These are phyloP conservation scores for Rhadina sibilatrix DNA, from an alignment of 2,113 vertebrate genomes.

Conservation along the genomic window DNA sequence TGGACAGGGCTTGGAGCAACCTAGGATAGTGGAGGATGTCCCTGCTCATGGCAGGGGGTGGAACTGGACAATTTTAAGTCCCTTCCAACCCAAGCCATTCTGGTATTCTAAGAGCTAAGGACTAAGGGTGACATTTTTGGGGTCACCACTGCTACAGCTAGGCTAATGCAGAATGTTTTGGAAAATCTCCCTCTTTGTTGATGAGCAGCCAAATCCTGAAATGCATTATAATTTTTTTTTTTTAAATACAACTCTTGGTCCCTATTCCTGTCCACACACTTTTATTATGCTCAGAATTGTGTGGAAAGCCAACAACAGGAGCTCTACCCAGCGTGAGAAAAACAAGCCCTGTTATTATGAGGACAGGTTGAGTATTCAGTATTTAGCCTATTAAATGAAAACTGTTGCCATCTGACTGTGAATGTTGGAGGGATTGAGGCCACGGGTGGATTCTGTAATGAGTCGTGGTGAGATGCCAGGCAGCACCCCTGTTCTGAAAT, in stretches of 20 bases:
- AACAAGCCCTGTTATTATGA: neutral
- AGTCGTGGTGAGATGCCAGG: neutral
- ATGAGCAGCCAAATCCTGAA: neutral
- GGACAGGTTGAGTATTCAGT: neutral
- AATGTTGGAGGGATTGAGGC: constrained; percentile 35
- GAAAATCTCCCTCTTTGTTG: neutral
- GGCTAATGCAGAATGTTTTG: neutral
- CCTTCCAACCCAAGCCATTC: neutral
- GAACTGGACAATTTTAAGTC: neutral
- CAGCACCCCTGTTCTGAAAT: neutral
- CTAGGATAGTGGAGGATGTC: neutral
- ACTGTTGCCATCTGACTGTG: constrained; percentile 21
- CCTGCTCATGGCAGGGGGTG: neutral
- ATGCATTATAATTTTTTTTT: neutral
- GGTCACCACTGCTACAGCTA: neutral
- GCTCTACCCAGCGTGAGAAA: neutral
- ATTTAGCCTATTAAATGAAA: neutral
- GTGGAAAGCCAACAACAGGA: neutral
- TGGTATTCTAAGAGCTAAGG: neutral
- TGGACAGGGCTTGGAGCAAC: neutral
- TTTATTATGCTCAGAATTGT: neutral
- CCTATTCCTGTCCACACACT: neutral
- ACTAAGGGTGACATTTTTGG: neutral
- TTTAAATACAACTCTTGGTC: neutral
- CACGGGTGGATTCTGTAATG: neutral